A percentile compares a stretch with the other conserved stretches of the same genome.
Conservation (phyloP, 2,113 vertebrate genomes). For the Picathartes gymnocephalus region DNA sequence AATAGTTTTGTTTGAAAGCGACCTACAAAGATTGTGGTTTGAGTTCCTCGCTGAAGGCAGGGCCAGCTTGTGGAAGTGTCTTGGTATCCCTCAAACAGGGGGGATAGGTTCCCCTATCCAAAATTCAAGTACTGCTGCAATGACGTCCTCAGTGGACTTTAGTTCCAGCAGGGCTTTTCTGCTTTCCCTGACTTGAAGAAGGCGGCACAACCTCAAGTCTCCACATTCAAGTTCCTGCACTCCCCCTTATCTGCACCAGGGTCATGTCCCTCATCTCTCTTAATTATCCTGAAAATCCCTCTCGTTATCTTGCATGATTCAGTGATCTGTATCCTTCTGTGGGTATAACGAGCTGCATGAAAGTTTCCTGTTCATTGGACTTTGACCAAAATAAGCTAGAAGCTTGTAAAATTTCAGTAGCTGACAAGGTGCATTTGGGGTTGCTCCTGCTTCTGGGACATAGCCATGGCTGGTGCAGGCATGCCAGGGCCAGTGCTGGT, state of each 20-base stretch:
- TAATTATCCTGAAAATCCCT: slow-evolving; percentile 3
- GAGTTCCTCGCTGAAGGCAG: background rate
- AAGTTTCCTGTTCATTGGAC: background rate
- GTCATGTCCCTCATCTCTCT: background rate
- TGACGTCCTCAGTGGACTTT: background rate
- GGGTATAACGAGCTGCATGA: background rate
- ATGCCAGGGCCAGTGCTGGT: fast-evolving
- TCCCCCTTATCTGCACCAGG: background rate
- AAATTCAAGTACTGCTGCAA: background rate
- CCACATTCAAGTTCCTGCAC: background rate
- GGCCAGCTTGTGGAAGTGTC: background rate
- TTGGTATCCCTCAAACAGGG: background rate
- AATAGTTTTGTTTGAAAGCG: background rate
- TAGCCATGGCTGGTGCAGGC: fast-evolving
- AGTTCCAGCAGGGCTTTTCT: background rate
- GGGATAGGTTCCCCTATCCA: background rate
- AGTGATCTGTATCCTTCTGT: background rate
- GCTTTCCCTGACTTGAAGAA: background rate
- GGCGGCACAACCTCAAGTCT: fast-evolving
- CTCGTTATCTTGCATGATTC: slow-evolving; percentile 1
- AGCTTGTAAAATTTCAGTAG: background rate
- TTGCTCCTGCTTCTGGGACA: background rate
- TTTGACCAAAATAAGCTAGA: background rate
- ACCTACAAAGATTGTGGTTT: background rate
- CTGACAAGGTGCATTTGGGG: background rate